phyloP scores from a whole-genome alignment of 1,140 invertebrate species.

The Arion vulgaris region DNA sequence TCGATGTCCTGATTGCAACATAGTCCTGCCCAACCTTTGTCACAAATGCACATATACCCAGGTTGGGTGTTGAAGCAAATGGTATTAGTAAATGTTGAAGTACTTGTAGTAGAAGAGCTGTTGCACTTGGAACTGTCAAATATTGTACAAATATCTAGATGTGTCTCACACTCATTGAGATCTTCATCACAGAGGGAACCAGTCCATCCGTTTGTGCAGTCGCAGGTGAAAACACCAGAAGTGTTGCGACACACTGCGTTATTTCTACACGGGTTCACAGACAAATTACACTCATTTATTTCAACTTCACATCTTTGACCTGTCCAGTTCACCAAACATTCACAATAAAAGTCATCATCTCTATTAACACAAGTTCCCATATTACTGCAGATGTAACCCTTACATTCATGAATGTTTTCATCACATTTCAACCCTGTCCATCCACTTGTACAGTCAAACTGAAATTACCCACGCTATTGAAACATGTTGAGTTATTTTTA shows the following conservation, averaged over 20 bases:
- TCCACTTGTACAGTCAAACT: conserved; percentile 84
- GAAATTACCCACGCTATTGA: neutral
- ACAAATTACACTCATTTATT: conserved; percentile 71
- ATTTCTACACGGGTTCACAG: conserved; percentile 88
- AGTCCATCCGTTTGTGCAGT: conserved; percentile 41
- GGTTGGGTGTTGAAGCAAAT: conserved; percentile 3
- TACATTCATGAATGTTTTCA: conserved; percentile 51
- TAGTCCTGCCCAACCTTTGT: conserved; percentile 45
- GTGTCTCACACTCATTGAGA: conserved; percentile 48
- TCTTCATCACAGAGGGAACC: conserved; percentile 48
- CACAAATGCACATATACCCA: conserved; percentile 16
- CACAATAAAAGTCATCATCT: neutral
- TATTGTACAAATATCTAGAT: neutral
- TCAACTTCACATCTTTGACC: conserved; percentile 39
- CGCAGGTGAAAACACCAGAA: conserved; percentile 43
- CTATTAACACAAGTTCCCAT: conserved; percentile 74
- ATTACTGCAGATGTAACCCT: conserved; percentile 83
- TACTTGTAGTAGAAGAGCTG: conserved; percentile 62
- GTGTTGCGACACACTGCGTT: conserved; percentile 44
- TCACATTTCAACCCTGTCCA: conserved; percentile 95
- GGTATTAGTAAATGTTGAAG: neutral
- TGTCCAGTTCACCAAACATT: conserved; percentile 16
- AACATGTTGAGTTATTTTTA: conserved; percentile 51
- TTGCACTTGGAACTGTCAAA: neutral
- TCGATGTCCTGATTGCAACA: conserved; percentile 68